Evolutionary conservation across 2,113 vertebrate species (phyloP), one percentile per base, ranked within the genome.

Genomic region (Hassar affinis): DNA sequence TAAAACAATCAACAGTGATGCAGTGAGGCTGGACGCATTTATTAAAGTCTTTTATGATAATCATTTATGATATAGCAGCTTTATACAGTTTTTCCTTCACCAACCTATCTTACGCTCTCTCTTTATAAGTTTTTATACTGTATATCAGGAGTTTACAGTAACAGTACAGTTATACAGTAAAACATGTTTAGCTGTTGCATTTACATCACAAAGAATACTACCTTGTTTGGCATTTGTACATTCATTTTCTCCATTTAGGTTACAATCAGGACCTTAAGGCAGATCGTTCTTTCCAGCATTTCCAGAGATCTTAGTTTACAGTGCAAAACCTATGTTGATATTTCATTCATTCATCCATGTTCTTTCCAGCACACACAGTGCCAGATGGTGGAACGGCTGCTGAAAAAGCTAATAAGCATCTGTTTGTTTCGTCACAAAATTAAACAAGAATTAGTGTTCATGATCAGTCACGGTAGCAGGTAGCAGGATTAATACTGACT

Each of bases 311-410:
- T 61, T 47, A 81, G 62, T 25, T 78, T 33, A 11, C 72, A 22
- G 38, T 38, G 27, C 71, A 74, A 80, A 84, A 33, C 82, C 15
- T 74, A 84, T 79, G 80, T 62, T 87, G 80, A 83, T 80, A 79
- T 79, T 84, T 68, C 54, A 82, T 85, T 78, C 56, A 75, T 76
- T 20, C 35, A 14, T 25, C 62, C 62, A 76, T 76, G 61, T 78
- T 82, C 20, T 51, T 72, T 68, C 69, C 45, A 77, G 57, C 33
- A 82, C 59, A 56, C 72, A 49, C 47, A 35, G 47, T 35, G 38
- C 45, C 89, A 88, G 89, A 87, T 87, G 85, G 85, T 25, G 17
- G 76, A 74, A 25, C 51, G 74, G 84, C 83, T 84, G 77, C 76
- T 81, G 47, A 66, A 77, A 66, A 38, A 71, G 72, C 83, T 74